Evolutionary conservation across 2,888 invertebrate genomes (phyloP).

Genomic region (Coelinius sp.): DNA sequence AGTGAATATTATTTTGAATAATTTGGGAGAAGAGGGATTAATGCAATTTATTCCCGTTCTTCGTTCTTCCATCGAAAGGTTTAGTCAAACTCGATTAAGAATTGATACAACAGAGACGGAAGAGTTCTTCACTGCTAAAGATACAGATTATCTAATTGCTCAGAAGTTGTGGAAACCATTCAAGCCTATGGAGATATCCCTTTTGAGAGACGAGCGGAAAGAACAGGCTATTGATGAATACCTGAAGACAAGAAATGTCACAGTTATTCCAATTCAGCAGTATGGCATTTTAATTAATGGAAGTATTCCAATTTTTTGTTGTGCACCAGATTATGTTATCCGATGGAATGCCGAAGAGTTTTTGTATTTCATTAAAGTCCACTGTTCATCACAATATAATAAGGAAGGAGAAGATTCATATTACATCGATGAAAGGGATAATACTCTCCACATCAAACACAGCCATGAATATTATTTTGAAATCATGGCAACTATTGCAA

Average conservation of each 20-base stretch:
- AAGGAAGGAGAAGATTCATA: background rate
- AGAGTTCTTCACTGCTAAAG: slow-evolving; percentile 27
- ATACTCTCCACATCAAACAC: background rate
- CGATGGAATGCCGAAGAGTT: background rate
- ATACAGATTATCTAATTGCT: slow-evolving; percentile 28
- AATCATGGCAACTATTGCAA: background rate
- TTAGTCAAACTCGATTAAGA: background rate
- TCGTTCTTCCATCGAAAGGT: slow-evolving; percentile 19
- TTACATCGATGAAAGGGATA: background rate
- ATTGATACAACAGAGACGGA: slow-evolving; percentile 35
- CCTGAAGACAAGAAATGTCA: background rate
- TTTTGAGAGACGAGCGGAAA: background rate
- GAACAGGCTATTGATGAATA: slow-evolving; percentile 11
- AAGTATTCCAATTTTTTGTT: slow-evolving; percentile 26
- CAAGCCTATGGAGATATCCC: slow-evolving; percentile 9
- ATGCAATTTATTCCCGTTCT: slow-evolving; percentile 8
- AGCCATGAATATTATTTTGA: background rate
- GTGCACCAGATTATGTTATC: slow-evolving; percentile 36
- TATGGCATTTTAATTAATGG: slow-evolving; percentile 31
- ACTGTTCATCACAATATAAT: background rate
- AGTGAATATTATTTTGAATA: slow-evolving; percentile 16
- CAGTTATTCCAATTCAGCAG: background rate
- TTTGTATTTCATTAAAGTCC: background rate
- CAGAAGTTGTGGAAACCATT: slow-evolving; percentile 7
- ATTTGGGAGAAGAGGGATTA: too few relatives aligned